Conservation (phyloP, 2,888 invertebrate genomes). For the Tipula helvola region DNA sequence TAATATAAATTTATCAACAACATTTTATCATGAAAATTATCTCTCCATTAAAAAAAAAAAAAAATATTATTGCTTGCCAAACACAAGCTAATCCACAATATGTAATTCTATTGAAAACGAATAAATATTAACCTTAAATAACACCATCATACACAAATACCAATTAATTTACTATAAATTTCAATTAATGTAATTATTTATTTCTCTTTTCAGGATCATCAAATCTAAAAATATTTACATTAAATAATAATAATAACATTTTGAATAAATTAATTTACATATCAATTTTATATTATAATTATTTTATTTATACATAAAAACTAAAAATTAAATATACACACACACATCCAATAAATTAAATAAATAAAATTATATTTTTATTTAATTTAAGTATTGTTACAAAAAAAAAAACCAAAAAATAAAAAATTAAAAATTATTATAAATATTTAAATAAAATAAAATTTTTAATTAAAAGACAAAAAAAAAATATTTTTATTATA, state of each 20-base stretch:
- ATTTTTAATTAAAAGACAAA: neutral
- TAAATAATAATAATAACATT: neutral
- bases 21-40: too few relatives aligned
- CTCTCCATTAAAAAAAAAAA: too few relatives aligned
- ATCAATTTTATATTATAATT: conserved; percentile 7
- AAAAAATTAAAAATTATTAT: neutral
- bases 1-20: too few relatives aligned
- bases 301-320: conserved; percentile 9
- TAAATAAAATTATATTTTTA: neutral
- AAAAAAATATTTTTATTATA: neutral
- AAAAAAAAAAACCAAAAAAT: neutral
- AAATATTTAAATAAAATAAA: neutral
- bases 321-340: neutral
- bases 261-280: neutral
- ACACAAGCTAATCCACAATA: neutral
- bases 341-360: neutral
- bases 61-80: neutral
- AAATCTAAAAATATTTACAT: conserved; percentile 5
- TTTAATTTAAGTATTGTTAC: neutral
- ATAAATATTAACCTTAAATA: neutral
- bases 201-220: neutral
- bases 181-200: neutral
- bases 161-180: neutral
- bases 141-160: too few relatives aligned
- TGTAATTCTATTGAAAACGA: neutral